Evolutionary conservation across 2,113 vertebrate species (phyloP), one percentile per base, ranked within the genome.

Genomic region (Nothoprocta pentlandii): DNA sequence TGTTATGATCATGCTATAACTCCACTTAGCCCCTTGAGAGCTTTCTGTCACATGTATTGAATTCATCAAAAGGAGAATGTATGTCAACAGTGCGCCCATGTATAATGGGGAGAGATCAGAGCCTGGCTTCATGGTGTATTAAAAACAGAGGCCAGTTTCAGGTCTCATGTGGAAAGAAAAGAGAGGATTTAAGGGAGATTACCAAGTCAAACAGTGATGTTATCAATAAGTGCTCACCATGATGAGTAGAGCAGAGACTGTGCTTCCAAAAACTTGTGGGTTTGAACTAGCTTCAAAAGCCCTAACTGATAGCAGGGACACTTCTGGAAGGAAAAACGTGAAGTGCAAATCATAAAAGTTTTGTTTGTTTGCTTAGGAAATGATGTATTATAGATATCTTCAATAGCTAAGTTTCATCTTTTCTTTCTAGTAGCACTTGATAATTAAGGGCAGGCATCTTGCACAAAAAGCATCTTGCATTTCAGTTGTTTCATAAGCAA

Each of bases 81-180:
- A 53, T 94, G 70, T 95, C 87, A 90, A 86, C 88, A 95, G 81
- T 81, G 39, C 93, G 73, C 79, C 59, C 23, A 8, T 78, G 47
- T 39, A 16, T 77, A 96, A 69, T 67, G 80, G 44, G 20, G 80
- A 28, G 74, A 93, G 54, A 97, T 92, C 54, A 87, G 62, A 66
- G 89, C 66, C 63, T 78, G 58, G 64, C 88, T 95, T 93, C 84
- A 96, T 80, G 63, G 62, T 92, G 62, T 70, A 75, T 96, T 94
- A 54, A 82, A 94, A 94, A 41, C 7, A 89, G 87, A 88, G 46
- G 36, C 84, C 87, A 51, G 83, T 59, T 84, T 97, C 96, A 79
- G 76, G 94, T 95, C 86, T 93, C 89, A 16, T 22, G 39, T 49
- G 16, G 6, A 79, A 95, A 91, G 64, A 92, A 80, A 88, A 63